phyloP scores from a whole-genome alignment of 2,113 vertebrate genomes.

The Cynopterus brachyotis region DNA sequence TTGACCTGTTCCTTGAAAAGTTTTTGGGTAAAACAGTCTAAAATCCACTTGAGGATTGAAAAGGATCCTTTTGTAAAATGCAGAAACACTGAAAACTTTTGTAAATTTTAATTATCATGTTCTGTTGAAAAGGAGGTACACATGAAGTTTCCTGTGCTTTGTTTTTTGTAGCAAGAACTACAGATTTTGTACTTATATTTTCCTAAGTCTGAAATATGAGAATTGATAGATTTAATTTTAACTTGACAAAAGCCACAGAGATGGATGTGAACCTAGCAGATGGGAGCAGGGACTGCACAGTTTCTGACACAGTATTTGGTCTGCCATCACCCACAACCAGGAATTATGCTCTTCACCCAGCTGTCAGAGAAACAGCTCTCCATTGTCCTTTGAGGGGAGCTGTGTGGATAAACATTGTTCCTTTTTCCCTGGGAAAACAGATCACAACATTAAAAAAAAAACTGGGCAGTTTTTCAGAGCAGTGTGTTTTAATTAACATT shows the following conservation, averaged over 20 bases:
- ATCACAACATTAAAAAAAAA: neutral
- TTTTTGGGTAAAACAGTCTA: neutral
- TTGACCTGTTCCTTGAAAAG: neutral
- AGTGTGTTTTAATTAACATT: neutral
- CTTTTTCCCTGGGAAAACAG: neutral
- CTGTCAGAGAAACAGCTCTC: neutral
- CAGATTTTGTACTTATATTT: conserved; percentile 19
- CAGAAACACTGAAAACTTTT: neutral
- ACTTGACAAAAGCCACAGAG: neutral
- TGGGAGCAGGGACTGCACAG: accelerated
- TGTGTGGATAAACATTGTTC: neutral
- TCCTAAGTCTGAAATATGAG: neutral
- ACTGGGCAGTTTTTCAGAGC: neutral
- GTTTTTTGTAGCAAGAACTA: neutral
- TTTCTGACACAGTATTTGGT: neutral
- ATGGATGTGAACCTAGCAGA: neutral
- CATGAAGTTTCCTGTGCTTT: neutral
- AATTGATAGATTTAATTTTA: neutral
- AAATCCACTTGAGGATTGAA: conserved; percentile 22
- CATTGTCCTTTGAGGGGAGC: neutral
- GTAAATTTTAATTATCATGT: neutral
- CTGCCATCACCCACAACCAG: neutral
- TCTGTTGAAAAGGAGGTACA: neutral
- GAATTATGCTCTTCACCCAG: neutral
- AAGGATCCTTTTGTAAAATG: conserved; percentile 28